Evolutionary conservation across 2,113 vertebrate species (phyloP), one percentile per base, ranked within the genome.

Genomic region (Dasyurus viverrinus): DNA sequence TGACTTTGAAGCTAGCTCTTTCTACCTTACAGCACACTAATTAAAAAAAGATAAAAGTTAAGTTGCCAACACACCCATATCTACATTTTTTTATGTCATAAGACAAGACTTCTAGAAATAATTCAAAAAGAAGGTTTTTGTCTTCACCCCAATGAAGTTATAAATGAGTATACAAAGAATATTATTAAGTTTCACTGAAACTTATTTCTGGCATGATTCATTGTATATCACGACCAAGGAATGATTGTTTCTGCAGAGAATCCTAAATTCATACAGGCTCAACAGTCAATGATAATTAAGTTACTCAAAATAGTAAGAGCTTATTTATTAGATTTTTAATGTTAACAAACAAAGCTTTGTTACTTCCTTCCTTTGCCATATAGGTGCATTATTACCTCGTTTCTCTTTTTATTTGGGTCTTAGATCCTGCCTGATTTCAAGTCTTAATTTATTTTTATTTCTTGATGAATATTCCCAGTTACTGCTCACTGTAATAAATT

Each of bases 81-180:
- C 4, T 90, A 94, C 93, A 92, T 89, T 95, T 93, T 89, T 54
- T 94, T 68, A 42, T 68, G 23, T n/a, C 8, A 92, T 68, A 9
- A 25, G 47, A 1, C 30, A 90, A 93, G 25, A 46, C n/a, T 95
- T 54, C 30, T 91, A 95, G 95, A 96, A 90, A 93, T 94, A 90
- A 90, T 94, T 53, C 95, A 22, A 27, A 94, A 94, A 95, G 57
- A 92, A 92, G 90, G 89, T 46, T 50, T 48, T 0, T 90, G 1
- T 53, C 89, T n/a, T 91, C 12, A 90, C 90, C n/a, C 95, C 90
- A 94, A 95, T 90, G 92, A 95, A 95, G 25, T 91, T 96, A 91
- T 90, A 95, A 57, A 93, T 53, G 7, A 27, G 92, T 68, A 91
- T 0, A 89, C 55, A 95, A 95, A 93, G 19, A 90, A 90, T 91